Percentiles rank a stretch among this genome's conserved stretches.
phyloP scores from a whole-genome alignment of 2,888 invertebrate genomes.

The Priocnemis perturbator region DNA sequence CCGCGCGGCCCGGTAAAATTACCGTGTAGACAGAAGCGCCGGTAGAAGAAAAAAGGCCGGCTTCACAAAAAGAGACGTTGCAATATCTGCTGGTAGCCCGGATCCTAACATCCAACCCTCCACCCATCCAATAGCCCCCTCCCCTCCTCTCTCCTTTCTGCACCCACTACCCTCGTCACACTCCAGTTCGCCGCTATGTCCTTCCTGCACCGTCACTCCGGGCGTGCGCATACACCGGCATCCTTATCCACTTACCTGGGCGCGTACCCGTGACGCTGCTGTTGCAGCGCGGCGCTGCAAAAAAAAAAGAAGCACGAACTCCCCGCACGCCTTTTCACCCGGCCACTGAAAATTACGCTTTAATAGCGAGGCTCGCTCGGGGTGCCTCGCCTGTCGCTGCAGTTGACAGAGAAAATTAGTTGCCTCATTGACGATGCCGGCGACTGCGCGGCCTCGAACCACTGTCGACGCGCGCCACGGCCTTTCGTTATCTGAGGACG shows the following conservation, averaged over 20 bases:
- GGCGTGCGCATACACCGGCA: constrained; percentile 8
- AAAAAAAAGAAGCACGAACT: not conserved
- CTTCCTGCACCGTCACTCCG: constrained; percentile 30
- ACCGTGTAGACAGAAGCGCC: constrained; percentile 9
- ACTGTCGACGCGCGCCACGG: too few relatives aligned
- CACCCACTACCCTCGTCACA: not conserved
- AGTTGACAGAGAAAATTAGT: constrained; percentile 38
- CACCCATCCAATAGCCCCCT: not conserved
- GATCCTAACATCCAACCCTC: not conserved
- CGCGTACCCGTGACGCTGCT: constrained; percentile 31
- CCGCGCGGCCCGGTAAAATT: constrained; percentile 32
- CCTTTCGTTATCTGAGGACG: too few relatives aligned
- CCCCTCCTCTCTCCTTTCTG: not conserved
- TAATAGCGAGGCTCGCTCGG: not conserved
- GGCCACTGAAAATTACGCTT: not conserved
- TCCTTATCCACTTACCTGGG: constrained; percentile 58
- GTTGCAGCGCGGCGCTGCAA: too few relatives aligned
- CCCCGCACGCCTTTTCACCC: not conserved
- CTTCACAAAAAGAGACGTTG: constrained; percentile 35
- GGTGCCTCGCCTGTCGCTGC: not conserved
- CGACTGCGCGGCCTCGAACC: constrained; percentile 24
- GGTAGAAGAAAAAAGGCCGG: constrained; percentile 6
- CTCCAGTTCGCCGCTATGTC: constrained; percentile 26
- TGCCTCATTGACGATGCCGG: constrained; percentile 46
- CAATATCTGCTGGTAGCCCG: constrained; percentile 36